A percentile compares a stretch with the other conserved stretches of the same genome.
Conservation (phyloP, 2,113 vertebrate species). For the Calidris pugnax region DNA sequence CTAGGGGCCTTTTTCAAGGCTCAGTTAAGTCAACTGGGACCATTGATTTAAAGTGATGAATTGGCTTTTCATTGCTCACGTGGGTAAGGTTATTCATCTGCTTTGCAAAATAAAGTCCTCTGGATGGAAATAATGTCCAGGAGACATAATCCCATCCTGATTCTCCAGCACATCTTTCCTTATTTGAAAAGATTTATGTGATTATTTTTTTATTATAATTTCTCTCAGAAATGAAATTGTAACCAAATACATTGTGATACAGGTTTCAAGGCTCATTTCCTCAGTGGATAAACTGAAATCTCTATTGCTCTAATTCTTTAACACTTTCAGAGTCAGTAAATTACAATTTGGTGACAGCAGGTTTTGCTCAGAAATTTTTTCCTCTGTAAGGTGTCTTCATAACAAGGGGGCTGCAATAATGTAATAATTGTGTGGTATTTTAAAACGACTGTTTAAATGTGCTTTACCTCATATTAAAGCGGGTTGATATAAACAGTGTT, state of each 20-base stretch:
- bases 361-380: constrained; percentile 29
- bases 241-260: constrained; percentile 58
- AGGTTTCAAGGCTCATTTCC: constrained; percentile 62
- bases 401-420: not conserved
- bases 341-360: constrained; percentile 24
- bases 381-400: constrained; percentile 29
- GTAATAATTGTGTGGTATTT: constrained; percentile 63
- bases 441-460: constrained; percentile 54
- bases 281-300: constrained; percentile 1
- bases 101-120: not conserved
- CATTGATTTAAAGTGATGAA: not conserved
- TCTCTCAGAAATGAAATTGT: constrained; percentile 52
- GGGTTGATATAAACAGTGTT: constrained; percentile 51
- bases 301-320: constrained; percentile 63
- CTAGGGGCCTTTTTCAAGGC: not conserved
- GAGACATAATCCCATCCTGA: constrained; percentile 43
- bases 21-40: not conserved
- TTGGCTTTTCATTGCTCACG: not conserved
- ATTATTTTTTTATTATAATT: not conserved
- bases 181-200: constrained; percentile 59
- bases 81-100: not conserved
- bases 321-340: constrained; percentile 61
- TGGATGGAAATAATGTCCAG: not conserved
- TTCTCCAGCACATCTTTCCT: constrained; percentile 32
- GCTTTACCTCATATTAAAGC: constrained; percentile 60